Base-by-base conservation (phyloP, 2,113 vertebrate genomes). In the Perognathus longimembris region DNA sequence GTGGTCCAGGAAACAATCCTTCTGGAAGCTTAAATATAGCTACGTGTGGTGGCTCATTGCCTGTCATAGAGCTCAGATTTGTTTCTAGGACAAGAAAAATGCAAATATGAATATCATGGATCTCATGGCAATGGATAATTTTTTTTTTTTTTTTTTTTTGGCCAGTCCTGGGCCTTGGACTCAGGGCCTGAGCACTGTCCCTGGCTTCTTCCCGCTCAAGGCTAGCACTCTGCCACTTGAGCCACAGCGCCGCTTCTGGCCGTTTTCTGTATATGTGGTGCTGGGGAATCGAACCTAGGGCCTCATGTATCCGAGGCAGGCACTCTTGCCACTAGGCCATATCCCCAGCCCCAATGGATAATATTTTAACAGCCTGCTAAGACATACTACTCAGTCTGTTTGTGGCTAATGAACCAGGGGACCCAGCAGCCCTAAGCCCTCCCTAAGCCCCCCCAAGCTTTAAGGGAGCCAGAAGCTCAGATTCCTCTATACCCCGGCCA, bases 61-160 rank as follows among this genome's bases (percentile, higher is more conserved):
- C 45, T 54, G 50, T 54, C 12, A 54, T 54, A n/a, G n/a, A n/a
- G n/a, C 63, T 63, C 17, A 91, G 70, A 24, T 63, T 78, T 85
- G 77, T 93, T 85, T 90, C 59, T 57, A 80, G 73, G 50, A 12
- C 50, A 81, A 26, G 21, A 22, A 79, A 34, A 89, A 91, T 63
- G 73, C 6, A 54, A n/a, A 1, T 71, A 21, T 89, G 76, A 36
- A 71, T 86, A 90, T 40, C 21, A 66, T 50, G 36, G 78, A 54
- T 78, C 30, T 57, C 40, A 57, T 32, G 85, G 79, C 83, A 86
- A 83, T 57, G 69, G 85, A 64, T 74, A 63, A 50, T 40, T 70
- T 78, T 90, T 90, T 84, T n/a, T n/a, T n/a, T n/a, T n/a, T n/a
- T n/a, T n/a, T n/a, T n/a, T n/a, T n/a, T n/a, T n/a, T n/a, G n/a